Percentiles rank a stretch among this genome's conserved stretches.
Conservation (phyloP, 1,140 invertebrate genomes). For the Zaprionus capensis region DNA sequence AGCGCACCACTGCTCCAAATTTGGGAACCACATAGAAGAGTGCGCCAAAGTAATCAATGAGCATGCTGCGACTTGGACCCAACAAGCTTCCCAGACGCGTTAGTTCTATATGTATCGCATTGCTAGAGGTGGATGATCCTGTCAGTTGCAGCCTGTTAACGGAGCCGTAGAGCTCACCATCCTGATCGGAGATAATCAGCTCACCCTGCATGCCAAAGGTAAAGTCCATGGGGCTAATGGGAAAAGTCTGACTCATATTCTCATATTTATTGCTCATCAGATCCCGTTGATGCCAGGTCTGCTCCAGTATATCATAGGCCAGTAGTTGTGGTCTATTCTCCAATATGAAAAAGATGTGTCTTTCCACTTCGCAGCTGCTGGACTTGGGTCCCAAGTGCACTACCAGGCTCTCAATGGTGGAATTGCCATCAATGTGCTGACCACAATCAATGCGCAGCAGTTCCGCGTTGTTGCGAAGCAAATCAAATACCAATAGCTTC, state of each 20-base stretch:
- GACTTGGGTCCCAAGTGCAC: constrained; percentile 68
- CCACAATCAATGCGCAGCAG: constrained; percentile 73
- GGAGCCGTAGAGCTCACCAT: constrained; percentile 67
- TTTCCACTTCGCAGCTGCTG: constrained; percentile 60
- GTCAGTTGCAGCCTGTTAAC: constrained; percentile 34
- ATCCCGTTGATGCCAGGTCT: constrained; percentile 59
- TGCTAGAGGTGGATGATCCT: not conserved
- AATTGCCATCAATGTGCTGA: constrained; percentile 46
- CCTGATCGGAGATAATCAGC: constrained; percentile 62
- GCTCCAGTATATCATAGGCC: constrained; percentile 78
- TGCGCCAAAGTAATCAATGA: constrained; percentile 60
- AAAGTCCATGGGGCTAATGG: constrained; percentile 70
- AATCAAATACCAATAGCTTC: constrained; percentile 76
- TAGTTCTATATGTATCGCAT: constrained; percentile 42
- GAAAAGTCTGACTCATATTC: constrained; percentile 60
- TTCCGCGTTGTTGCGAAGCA: constrained; percentile 72
- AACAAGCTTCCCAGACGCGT: constrained; percentile 63
- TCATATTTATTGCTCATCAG: constrained; percentile 68
- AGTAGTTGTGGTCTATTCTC: constrained; percentile 53
- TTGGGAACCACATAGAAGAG: constrained; percentile 77
- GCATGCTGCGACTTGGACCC: constrained; percentile 66
- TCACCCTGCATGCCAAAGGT: constrained; percentile 59
- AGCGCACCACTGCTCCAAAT: constrained; percentile 77
- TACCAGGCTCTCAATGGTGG: constrained; percentile 44
- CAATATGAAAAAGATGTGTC: constrained; percentile 71